A percentile compares a stretch with the other conserved stretches of the same genome.
phyloP scores from a whole-genome alignment of 2,888 invertebrate species.

The Sceliomorpha sp. region DNA sequence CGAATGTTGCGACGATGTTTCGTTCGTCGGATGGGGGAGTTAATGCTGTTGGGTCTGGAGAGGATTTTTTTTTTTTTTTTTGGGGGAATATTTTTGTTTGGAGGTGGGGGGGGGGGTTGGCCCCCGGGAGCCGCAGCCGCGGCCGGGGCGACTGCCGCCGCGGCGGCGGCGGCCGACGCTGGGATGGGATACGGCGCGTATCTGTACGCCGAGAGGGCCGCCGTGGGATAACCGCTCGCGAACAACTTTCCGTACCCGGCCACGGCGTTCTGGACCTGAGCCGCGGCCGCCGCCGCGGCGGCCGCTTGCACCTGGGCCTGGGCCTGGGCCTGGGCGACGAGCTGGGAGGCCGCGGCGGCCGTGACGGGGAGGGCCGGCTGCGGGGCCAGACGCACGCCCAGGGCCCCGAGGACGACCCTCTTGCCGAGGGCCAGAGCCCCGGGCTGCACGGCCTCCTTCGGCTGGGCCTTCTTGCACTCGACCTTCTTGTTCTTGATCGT shows the following conservation, averaged over 20 bases:
- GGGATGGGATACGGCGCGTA: conserved; percentile 76
- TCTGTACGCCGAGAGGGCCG: conserved; percentile 79
- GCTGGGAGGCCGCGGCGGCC: conserved; percentile 80
- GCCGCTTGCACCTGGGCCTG: conserved; percentile 81
- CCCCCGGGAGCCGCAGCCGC: conserved; percentile 82
- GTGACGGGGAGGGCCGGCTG: conserved; percentile 84
- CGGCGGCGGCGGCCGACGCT: conserved; percentile 74
- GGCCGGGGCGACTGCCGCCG: conserved; percentile 76
- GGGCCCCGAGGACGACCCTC: conserved; percentile 86
- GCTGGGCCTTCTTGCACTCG: conserved; percentile 95
- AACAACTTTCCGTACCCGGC: conserved; percentile 86
- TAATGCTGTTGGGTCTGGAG: conserved; percentile 83
- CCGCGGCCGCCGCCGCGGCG: conserved; percentile 82
- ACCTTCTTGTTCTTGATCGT: conserved; percentile 95
- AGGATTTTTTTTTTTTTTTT: no score
- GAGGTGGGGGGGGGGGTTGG: no score
- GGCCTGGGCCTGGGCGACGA: conserved; percentile 80
- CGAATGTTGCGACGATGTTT: no score
- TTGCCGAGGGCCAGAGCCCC: conserved; percentile 86
- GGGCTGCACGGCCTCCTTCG: conserved; percentile 92
- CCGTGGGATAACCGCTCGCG: conserved; percentile 79
- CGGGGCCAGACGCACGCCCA: conserved; percentile 86
- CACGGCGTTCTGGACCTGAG: conserved; percentile 84
- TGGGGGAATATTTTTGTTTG: no score
- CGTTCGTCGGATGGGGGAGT: no score